Base-by-base conservation (phyloP, 2,113 vertebrate genomes). In the Astur gentilis region DNA sequence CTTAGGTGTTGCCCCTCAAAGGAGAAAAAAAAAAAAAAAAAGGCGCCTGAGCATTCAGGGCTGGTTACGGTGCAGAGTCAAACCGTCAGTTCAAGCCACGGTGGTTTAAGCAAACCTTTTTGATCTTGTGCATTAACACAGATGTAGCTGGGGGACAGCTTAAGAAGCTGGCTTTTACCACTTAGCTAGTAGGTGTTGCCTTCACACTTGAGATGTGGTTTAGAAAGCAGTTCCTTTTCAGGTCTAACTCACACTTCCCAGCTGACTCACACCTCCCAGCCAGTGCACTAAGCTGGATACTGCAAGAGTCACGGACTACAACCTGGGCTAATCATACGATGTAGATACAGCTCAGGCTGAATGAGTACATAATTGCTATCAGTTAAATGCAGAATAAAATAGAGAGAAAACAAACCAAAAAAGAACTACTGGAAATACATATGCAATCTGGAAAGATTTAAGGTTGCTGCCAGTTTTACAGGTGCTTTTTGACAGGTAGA, bases 121-220 rank as follows among this genome's bases (percentile, higher is more conserved):
- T 49, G 57, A 64, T 90, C 38, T 44, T 25, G 12, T 1, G 2
- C 36, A 42, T 72, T 52, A 72, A 47, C 36, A 60, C 44, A 54
- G 66, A 57, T 10, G 22, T 0, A 9, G 44, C 62, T 83, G 73
- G 27, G 36, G 62, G 13, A 87, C n/a, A 64, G 31, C 62, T 85
- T 79, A 61, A 82, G 67, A 62, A 89, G 31, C 47, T 77, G 90
- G 27, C 13, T 93, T 93, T 79, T 83, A 72, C 52, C 50, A n/a
- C 34, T 4, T 71, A 77, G 66, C 18, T 85, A 22, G 66, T 72
- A 91, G 75, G 71, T 88, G 78, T 29, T 89, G 91, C 61, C 84
- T 95, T 97, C 85, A 70, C 75, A 54, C 62, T 36, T 94, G 66
- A 65, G 49, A 93, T 88, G 85, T 62, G 90, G 66, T 80, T 94